phyloP scores from a whole-genome alignment of 1,140 invertebrate species.

The Oryctes rhinoceros region DNA sequence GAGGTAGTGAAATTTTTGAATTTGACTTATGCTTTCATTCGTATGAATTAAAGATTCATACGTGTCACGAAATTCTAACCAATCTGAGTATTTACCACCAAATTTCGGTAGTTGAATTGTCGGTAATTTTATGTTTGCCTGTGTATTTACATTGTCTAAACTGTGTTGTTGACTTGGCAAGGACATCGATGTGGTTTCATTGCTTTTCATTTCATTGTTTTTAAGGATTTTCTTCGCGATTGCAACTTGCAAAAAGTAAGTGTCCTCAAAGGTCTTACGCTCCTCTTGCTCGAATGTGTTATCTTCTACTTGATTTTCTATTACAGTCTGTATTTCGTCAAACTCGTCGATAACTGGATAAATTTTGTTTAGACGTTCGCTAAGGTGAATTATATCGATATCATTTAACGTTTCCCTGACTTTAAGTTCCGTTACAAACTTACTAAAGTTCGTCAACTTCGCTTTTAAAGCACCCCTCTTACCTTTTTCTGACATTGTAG shows the following conservation, averaged over 20 bases:
- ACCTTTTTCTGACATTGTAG: slow-evolving; percentile 22
- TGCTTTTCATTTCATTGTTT: no score
- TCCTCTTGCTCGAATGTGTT: no score
- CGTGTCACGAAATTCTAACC: slow-evolving; percentile 50
- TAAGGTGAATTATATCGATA: slow-evolving; percentile 10
- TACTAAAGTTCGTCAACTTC: slow-evolving; percentile 42
- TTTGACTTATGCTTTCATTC: slow-evolving; percentile 43
- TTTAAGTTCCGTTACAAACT: no score
- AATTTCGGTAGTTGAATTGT: slow-evolving; percentile 44
- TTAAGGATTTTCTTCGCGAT: no score
- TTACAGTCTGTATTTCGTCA: slow-evolving; percentile 35
- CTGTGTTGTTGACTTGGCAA: no score
- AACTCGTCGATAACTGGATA: slow-evolving; percentile 26
- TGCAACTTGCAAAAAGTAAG: no score
- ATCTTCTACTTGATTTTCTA: slow-evolving; percentile 21
- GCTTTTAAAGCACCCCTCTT: slow-evolving; percentile 39
- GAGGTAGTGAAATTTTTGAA: slow-evolving; percentile 55
- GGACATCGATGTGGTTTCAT: no score
- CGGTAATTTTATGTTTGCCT: no score
- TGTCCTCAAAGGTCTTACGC: no score
- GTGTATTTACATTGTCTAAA: no score
- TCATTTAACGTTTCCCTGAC: no score
- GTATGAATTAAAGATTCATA: slow-evolving; percentile 51
- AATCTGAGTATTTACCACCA: slow-evolving; percentile 44
- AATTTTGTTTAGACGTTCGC: slow-evolving; percentile 23